Evolutionary conservation across 2,113 vertebrate genomes (phyloP).

Genomic region (Bufo bufo): DNA sequence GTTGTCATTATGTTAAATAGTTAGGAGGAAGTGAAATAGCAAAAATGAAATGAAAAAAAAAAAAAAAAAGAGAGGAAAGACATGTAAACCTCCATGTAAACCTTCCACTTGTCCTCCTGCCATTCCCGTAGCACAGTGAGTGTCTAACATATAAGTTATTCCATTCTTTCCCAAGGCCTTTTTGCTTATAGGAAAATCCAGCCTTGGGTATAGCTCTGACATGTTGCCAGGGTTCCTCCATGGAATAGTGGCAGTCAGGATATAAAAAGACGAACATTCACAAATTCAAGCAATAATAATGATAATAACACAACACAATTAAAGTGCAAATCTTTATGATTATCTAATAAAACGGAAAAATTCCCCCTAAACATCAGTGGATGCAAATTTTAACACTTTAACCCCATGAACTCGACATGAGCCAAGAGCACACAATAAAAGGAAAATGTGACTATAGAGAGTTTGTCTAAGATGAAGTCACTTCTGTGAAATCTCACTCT

Average conservation of each 20-base stretch:
- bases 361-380: background rate
- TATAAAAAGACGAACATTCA: background rate
- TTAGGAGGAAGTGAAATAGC: too few species aligned
- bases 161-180: too few species aligned
- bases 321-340: too few species aligned
- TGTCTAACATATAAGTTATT: too few species aligned
- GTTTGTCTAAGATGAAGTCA: slow-evolving; percentile 42
- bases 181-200: background rate
- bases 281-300: background rate
- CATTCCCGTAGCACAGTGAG: too few species aligned
- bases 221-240: background rate
- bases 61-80: too few species aligned
- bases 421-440: slow-evolving; percentile 41
- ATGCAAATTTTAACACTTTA: slow-evolving; percentile 14
- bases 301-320: background rate
- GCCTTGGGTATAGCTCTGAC: background rate
- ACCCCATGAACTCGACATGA: background rate
- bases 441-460: slow-evolving; percentile 40
- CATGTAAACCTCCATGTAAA: too few species aligned
- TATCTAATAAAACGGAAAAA: background rate
- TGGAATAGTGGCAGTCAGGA: background rate
- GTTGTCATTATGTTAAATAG: too few species aligned
- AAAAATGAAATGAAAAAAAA: too few species aligned
- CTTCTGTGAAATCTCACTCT: slow-evolving; percentile 56
- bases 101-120: too few species aligned